Conservation (phyloP, 2,888 invertebrate species). For the Drosophila neoperkinsi region DNA sequence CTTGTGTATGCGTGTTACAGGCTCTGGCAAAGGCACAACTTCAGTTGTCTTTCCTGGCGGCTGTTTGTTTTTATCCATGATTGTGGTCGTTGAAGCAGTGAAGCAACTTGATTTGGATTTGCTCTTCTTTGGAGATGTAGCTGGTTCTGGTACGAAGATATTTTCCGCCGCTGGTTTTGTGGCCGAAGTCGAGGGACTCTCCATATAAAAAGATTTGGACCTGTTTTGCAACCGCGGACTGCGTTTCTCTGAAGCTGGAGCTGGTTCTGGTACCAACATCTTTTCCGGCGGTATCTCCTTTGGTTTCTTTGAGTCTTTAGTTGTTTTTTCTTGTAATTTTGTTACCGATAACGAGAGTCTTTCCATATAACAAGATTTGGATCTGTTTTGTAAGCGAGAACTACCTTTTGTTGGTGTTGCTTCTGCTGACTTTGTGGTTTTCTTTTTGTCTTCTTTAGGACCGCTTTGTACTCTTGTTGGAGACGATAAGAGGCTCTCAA, state of each 20-base stretch:
- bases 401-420: neutral
- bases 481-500: neutral
- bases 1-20: neutral
- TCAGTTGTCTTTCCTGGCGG: neutral
- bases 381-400: neutral
- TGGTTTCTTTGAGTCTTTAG: neutral
- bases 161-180: neutral
- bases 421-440: neutral
- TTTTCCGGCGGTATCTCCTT: neutral
- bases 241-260: neutral
- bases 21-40: neutral
- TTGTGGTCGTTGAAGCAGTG: neutral
- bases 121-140: neutral
- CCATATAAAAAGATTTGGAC: slow-evolving; percentile 19
- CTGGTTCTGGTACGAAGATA: neutral
- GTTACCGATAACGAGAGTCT: neutral
- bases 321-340: neutral
- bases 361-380: slow-evolving; percentile 18
- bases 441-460: slow-evolving; percentile 2
- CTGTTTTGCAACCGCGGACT: slow-evolving; percentile 13
- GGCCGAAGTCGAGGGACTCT: neutral
- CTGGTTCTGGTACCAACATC: neutral
- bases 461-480: neutral
- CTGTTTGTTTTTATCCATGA: neutral
- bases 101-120: neutral